Evolutionary conservation across 2,888 invertebrate species (phyloP), one percentile per base, ranked within the genome.

Genomic region (Diachrysia chrysitis): DNA sequence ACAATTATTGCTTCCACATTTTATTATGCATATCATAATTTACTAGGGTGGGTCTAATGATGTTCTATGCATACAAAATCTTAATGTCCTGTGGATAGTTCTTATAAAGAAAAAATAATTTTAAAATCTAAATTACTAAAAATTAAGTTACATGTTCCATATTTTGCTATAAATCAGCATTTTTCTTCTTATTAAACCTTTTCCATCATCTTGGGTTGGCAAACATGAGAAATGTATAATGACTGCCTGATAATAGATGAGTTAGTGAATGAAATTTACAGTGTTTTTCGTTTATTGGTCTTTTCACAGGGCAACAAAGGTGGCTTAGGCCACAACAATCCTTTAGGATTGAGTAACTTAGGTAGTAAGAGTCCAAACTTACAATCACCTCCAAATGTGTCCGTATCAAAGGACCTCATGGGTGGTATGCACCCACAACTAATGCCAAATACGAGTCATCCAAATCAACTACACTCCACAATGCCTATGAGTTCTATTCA

Each of bases 361-460:
- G 97, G 97, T 76, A 98, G 96, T 93, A 98, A 98, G 91, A 98
- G 97, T 91, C 98, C 98, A 76, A 98, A 97, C 89, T 95, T 98
- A 89, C 98, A 98, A 91, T 98, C 98, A 64, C 98, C 98, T 67
- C 98, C 98, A 58, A 98, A 98, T 87, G 97, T 97, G 83, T 97
- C 97, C 75, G 97, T 97, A 73, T 97, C 97, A 80, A 98, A 98
- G 93, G 97, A 98, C 82, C 97, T 97, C 79, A 97, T 98, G 93
- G 97, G 97, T 88, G 95, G 95, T 67, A 92, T 95, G 89, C 96
- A 96, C 92, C 97, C 97, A 73, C 97, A 97, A 96, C 96, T 97
- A 85, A 97, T 97, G 96, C 96, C 96, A 91, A 97, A 97, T 95
- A 97, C 97, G 92, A 97, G 97, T 87, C 96, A 96, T 94, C 97